Percentiles rank a stretch among this genome's conserved stretches.
These are phyloP conservation scores for Enteromius fasciolatus DNA, from an alignment of 2,797 vertebrate genomes.

Conservation along the genomic window DNA sequence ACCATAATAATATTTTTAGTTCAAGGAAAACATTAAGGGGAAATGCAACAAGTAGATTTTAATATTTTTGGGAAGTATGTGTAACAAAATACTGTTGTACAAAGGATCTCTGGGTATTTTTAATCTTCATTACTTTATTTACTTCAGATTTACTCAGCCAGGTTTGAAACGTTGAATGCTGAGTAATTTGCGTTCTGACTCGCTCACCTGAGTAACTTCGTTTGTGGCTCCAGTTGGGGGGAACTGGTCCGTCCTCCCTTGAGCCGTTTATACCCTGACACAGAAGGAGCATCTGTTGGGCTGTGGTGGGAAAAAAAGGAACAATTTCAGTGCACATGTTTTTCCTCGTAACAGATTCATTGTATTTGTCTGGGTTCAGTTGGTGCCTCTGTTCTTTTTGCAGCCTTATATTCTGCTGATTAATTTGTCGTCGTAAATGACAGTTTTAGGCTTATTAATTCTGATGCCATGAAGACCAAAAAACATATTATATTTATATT, in stretches of 20 bases:
- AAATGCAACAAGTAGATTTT: background rate
- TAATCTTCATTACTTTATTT: background rate
- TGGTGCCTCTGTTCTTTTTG: background rate
- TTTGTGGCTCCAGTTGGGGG: constrained; percentile 71
- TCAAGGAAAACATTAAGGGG: background rate
- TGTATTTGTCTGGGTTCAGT: background rate
- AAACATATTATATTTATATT: background rate
- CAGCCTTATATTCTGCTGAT: background rate
- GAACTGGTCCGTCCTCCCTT: constrained; percentile 67
- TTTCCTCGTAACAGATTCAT: background rate
- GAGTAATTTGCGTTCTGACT: constrained; percentile 53
- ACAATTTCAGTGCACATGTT: constrained; percentile 19
- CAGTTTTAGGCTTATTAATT: background rate
- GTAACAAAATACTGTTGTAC: background rate
- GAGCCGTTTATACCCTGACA: constrained; percentile 66
- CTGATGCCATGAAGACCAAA: background rate
- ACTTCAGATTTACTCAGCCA: constrained; percentile 18
- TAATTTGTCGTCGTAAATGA: background rate
- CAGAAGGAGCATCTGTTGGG: constrained; percentile 75
- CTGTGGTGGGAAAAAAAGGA: constrained; percentile 56
- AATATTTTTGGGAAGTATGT: background rate
- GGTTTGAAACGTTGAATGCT: background rate
- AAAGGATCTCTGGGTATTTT: background rate
- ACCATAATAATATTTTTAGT: background rate
- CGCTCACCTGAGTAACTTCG: constrained; percentile 74